Evolutionary conservation across 92 coral and sea anemone species (phyloP), one percentile per base, ranked within the genome.

Genomic region (Blastomussa wellsi): DNA sequence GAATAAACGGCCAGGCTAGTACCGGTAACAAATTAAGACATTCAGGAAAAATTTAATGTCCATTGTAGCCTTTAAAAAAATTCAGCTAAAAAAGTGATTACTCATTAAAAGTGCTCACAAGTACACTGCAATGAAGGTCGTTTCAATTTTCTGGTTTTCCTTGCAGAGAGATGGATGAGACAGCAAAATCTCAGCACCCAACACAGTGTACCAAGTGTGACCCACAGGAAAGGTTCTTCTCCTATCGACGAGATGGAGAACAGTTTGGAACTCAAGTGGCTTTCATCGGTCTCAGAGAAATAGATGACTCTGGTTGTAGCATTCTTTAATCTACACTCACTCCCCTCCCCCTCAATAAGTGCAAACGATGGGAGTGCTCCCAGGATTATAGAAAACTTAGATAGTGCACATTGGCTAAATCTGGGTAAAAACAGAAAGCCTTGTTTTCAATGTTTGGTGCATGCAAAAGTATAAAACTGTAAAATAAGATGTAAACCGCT

Each of bases 221-320:
- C 72, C 86, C 87, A 1, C 39, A 86, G 73, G 79, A 90, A 72
- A 89, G 98, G 80, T 95, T 95, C 89, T 95, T 92, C 91, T 95
- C 98, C 35, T 89, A 86, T 83, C 89, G 98, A 75, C 80, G 98
- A 44, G 98, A 95, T 78, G 95, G 95, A 48, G 62, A 76, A 60
- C 96, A 91, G 82, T 95, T 80, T 89, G 98, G 98, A 15, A 95
- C 93, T 24, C 98, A 95, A 84, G 89, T 95, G 67, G 98, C 92
- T 20, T 95, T 89, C 67, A 95, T 95, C 73, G 85, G 77, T 26
- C 78, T 91, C 49, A 70, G 57, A 74, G 85, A 82, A 16, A 17
- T 37, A 12, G 87, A 83, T 55, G 80, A 83, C 31, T 39, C 68
- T 64, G 52, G 74, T 35, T 75, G 80, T 44, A 42, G 62, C 49